These are phyloP conservation scores for Drosophila virilis DNA, from an alignment of 1,140 invertebrate genomes.

Conservation along the genomic window DNA sequence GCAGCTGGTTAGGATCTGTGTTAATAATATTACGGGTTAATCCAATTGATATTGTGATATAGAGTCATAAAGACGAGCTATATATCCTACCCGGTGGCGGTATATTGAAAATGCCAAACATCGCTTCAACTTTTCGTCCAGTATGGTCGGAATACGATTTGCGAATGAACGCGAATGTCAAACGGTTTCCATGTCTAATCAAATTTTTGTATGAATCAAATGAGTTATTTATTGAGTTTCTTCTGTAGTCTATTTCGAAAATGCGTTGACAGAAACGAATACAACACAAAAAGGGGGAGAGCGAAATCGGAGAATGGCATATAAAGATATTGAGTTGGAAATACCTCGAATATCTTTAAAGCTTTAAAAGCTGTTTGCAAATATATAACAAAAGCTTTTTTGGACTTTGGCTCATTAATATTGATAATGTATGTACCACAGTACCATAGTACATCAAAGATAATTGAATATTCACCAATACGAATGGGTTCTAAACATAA, in stretches of 20 bases:
- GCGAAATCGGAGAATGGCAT: not conserved
- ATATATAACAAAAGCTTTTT: too few relatives aligned
- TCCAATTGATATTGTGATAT: not conserved
- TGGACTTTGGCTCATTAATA: too few relatives aligned
- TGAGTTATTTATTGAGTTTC: not conserved
- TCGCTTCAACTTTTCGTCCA: slow-evolving; percentile 10
- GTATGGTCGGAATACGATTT: slow-evolving; percentile 9
- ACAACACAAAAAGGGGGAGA: not conserved
- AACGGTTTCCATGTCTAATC: not conserved
- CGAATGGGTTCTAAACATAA: not conserved
- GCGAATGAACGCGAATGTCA: slow-evolving; percentile 24
- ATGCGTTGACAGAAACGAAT: not conserved
- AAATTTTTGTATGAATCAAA: not conserved
- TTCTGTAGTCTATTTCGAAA: not conserved
- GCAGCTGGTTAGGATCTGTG: slow-evolving; percentile 55
- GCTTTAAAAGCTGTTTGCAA: too few relatives aligned
- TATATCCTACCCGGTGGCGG: slow-evolving; percentile 46
- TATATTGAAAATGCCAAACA: slow-evolving; percentile 46
- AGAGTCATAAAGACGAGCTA: too few relatives aligned
- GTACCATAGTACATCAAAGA: not conserved
- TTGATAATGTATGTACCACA: too few relatives aligned
- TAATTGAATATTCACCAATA: not conserved
- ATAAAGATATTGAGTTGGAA: not conserved
- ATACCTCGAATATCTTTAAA: too few relatives aligned
- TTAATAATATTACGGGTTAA: not conserved